Base-by-base conservation (phyloP, 2,888 invertebrate species). In the Harpagoxenus sublaevis region DNA sequence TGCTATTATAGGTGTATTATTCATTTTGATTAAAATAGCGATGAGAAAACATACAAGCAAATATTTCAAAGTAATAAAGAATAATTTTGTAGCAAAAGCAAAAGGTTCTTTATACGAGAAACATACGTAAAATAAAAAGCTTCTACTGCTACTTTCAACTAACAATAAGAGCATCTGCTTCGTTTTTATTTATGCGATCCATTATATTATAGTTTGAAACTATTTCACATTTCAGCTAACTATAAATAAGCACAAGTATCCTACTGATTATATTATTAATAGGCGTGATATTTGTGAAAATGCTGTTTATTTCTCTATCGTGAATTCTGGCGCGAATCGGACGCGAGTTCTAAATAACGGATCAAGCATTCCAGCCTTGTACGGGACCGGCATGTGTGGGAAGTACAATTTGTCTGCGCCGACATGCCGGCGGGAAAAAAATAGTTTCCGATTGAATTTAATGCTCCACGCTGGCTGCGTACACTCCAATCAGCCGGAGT, bases 401-500 rank as follows among this genome's bases (percentile, higher is more conserved):
- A 39, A 60, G 57, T 45, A 62, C 71, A 86, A 86, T 86, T 86
- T 45, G 70, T 78, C 73, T 70, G 65, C 60, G 55, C 78, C 51
- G 51, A 53, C 68, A 51, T 45, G 39, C 10, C 18, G 42, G 31
- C 35, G 60, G 4, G n/a, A n/a, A 71, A 77, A 83, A 84, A 70
- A 84, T 84, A 55, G 53, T 65, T 70, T 45, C 4, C 63, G 45
- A 79, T 57, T 68, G 63, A 75, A 86, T 70, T 57, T 57, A 63
- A 83, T 63, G 73, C 83, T 60, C 57, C 18, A 75, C 48, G 8
- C n/a, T 15, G 42, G 62, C 62, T 70, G 82, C 63, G 51, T 75
- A 63, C 45, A 60, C 60, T 81, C 81, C 60, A 53, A 81, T 81
- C 73, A 81, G 73, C 48, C 48, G 1, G 23, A 78, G n/a, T 62